Conservation (phyloP, 2,797 vertebrate species). For the Trematomus bernacchii region DNA sequence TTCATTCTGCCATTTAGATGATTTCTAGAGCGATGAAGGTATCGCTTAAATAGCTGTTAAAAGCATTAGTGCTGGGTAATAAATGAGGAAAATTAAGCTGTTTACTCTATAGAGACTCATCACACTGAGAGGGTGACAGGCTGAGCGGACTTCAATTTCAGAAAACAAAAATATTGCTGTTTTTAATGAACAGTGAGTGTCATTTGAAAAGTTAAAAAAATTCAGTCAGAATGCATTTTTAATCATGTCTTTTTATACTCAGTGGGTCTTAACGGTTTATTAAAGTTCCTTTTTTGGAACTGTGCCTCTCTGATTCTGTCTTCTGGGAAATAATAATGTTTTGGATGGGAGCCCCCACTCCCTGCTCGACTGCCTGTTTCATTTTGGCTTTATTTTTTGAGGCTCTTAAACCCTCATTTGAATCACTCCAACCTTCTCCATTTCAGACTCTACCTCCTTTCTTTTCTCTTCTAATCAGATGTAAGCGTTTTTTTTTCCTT, state of each 20-base stretch:
- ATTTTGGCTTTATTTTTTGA: conserved; percentile 76
- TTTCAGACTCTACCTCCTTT: conserved; percentile 31
- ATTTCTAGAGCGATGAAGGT: neutral
- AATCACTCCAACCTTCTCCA: conserved; percentile 61
- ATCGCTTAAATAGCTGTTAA: neutral
- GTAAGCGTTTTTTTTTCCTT: conserved; percentile 16
- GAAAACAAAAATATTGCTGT: neutral
- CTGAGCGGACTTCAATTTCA: neutral
- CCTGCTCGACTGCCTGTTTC: conserved; percentile 71
- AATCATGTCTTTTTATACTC: conserved; percentile 35
- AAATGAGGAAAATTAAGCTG: conserved; percentile 15
- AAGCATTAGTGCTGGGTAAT: neutral
- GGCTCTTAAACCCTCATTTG: conserved; percentile 72
- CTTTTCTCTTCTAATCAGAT: conserved; percentile 55
- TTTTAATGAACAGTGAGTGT: conserved; percentile 16
- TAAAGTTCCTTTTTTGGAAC: conserved; percentile 18
- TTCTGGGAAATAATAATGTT: conserved; percentile 75
- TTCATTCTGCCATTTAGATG: neutral
- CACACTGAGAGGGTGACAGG: neutral
- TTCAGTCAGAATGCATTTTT: conserved; percentile 26
- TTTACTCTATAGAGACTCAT: conserved; percentile 8
- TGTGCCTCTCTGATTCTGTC: conserved; percentile 47
- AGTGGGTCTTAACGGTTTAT: conserved; percentile 40
- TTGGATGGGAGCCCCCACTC: conserved; percentile 67
- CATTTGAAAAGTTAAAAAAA: conserved; percentile 16